phyloP scores from a whole-genome alignment of 2,797 vertebrate species.

The Squalus acanthias region DNA sequence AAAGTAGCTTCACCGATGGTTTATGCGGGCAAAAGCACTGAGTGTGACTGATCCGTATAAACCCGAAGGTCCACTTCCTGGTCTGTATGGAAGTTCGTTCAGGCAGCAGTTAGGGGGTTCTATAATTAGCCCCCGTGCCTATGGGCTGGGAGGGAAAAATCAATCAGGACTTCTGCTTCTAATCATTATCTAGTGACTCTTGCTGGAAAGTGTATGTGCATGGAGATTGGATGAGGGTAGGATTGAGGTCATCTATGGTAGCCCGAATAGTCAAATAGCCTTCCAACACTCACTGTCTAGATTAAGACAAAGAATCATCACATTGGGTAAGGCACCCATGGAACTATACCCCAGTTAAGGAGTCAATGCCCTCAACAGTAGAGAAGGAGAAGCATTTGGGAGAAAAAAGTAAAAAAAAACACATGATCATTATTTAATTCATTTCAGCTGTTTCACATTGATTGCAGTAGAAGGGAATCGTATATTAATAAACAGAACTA shows the following conservation, averaged over 20 bases:
- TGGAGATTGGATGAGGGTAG: not conserved
- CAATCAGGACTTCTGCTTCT: not conserved
- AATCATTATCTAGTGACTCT: not conserved
- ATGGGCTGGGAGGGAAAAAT: not conserved
- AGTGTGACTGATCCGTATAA: not conserved
- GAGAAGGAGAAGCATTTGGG: not conserved
- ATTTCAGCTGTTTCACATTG: not conserved
- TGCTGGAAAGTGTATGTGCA: not conserved
- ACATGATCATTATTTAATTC: not conserved
- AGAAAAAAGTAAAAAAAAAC: not conserved
- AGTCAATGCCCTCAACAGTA: not conserved
- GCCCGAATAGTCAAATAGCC: not conserved
- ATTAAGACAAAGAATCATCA: not conserved
- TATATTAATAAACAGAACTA: not conserved
- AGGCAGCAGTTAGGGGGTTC: not conserved
- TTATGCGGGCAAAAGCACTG: not conserved
- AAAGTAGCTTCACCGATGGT: not conserved
- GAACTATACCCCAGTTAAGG: not conserved
- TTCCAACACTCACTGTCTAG: not conserved
- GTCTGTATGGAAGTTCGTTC: not conserved
- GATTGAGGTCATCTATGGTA: not conserved
- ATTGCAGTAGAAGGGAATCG: not conserved
- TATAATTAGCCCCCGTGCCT: not conserved
- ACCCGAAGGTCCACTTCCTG: not conserved
- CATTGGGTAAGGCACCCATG: not conserved